Conservation (phyloP, 2,888 invertebrate genomes). For the Monopis laevigella region DNA sequence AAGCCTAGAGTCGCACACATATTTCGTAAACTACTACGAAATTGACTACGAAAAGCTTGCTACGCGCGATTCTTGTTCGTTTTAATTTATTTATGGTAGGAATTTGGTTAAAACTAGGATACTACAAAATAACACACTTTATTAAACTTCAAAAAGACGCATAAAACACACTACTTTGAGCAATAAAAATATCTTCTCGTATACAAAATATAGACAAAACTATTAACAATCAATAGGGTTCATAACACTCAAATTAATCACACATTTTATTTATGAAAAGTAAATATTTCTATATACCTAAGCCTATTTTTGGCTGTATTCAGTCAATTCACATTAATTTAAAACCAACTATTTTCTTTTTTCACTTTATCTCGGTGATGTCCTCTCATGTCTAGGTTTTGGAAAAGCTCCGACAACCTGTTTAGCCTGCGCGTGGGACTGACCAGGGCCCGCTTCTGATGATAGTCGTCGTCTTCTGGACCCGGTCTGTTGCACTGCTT, state of each 20-base stretch:
- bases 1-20: no score
- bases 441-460: constrained; percentile 36
- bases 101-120: no score
- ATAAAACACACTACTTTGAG: constrained; percentile 43
- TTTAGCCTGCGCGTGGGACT: constrained; percentile 44
- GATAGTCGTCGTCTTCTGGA: constrained; percentile 28
- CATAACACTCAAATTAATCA: no score
- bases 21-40: no score
- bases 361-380: constrained; percentile 47
- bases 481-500: constrained; percentile 34
- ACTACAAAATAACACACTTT: constrained; percentile 52
- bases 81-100: no score
- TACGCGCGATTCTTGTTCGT: no score
- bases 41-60: no score
- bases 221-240: no score
- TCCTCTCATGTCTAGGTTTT: constrained; percentile 48
- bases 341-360: constrained; percentile 62
- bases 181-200: constrained; percentile 39
- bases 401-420: constrained; percentile 53
- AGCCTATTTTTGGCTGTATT: no score
- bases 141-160: constrained; percentile 35
- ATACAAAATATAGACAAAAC: constrained; percentile 10
- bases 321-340: no score
- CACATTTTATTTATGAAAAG: no score
- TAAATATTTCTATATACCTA: no score